Percentiles rank a stretch among this genome's conserved stretches.
phyloP scores from a whole-genome alignment of 2,113 vertebrate species.

The Scortum barcoo region DNA sequence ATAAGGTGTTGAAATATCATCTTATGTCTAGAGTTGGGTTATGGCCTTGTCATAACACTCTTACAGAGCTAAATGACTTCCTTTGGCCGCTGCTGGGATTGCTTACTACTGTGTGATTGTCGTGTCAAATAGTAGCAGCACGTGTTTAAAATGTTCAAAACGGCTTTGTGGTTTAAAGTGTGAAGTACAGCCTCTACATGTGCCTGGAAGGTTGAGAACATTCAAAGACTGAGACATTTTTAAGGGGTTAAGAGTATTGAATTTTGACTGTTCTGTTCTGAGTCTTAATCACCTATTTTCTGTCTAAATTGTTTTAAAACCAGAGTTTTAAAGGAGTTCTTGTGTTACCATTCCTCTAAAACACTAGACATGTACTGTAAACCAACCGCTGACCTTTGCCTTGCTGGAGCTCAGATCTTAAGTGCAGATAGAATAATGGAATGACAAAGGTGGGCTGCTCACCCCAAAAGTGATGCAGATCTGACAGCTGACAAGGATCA shows the following conservation, averaged over 20 bases:
- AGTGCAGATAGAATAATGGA: slow-evolving; percentile 37
- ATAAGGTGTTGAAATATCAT: slow-evolving; percentile 67
- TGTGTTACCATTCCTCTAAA: slow-evolving; percentile 37
- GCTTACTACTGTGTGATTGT: slow-evolving; percentile 48
- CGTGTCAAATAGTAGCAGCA: slow-evolving; percentile 51
- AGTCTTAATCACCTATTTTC: slow-evolving; percentile 58
- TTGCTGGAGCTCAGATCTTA: slow-evolving; percentile 41
- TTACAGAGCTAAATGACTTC: slow-evolving; percentile 57
- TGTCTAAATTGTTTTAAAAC: slow-evolving; percentile 55
- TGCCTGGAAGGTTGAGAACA: slow-evolving; percentile 30
- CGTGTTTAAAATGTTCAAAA: slow-evolving; percentile 51
- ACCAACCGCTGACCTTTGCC: slow-evolving; percentile 30
- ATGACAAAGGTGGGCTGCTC: slow-evolving; percentile 34
- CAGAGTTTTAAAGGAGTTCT: slow-evolving; percentile 25
- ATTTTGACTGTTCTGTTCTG: slow-evolving; percentile 40
- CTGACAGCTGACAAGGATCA: slow-evolving; percentile 29
- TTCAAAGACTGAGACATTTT: slow-evolving; percentile 24
- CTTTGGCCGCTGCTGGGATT: slow-evolving; percentile 49
- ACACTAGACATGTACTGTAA: slow-evolving; percentile 37
- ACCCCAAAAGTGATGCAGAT: slow-evolving; percentile 29
- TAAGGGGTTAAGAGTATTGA: slow-evolving; percentile 18
- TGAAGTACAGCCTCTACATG: slow-evolving; percentile 38
- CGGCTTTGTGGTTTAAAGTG: slow-evolving; percentile 43
- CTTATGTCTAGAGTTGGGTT: slow-evolving; percentile 48
- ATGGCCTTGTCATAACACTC: slow-evolving; percentile 62